Percentiles rank a stretch among this genome's conserved stretches.
Evolutionary conservation across 2,797 vertebrate species (phyloP).

Genomic region (Momotus momota): DNA sequence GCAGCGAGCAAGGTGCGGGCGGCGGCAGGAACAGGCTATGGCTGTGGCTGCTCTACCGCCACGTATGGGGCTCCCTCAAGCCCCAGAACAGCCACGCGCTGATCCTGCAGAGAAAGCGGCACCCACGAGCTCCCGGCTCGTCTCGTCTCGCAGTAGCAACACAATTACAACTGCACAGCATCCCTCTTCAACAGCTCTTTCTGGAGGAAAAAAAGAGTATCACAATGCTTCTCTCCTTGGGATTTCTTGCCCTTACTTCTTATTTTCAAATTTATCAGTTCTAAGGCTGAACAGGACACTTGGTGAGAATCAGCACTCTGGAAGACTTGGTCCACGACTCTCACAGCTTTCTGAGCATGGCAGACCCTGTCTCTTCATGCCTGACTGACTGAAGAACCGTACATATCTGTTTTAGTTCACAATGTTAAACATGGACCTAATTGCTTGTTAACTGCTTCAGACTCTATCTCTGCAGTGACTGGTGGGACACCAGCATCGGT

Average conservation of each 20-base stretch:
- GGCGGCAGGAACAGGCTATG: fast-evolving
- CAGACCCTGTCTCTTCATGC: neutral
- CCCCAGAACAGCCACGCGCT: fast-evolving
- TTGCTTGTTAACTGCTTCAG: conserved; percentile 30
- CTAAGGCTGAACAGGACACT: fast-evolving
- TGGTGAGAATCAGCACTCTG: neutral
- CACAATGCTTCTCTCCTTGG: neutral
- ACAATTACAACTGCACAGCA: neutral
- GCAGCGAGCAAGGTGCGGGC: neutral
- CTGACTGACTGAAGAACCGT: neutral
- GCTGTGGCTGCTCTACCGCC: neutral
- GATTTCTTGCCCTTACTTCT: neutral
- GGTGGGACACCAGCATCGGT: neutral
- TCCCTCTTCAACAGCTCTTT: neutral
- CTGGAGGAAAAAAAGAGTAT: neutral
- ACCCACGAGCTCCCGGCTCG: neutral
- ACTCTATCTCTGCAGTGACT: neutral
- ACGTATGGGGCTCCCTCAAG: fast-evolving
- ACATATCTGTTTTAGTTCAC: conserved; percentile 4
- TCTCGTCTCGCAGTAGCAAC: neutral
- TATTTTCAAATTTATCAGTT: neutral
- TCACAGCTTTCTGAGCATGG: neutral
- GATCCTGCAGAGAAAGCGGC: neutral
- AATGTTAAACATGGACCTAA: conserved; percentile 21
- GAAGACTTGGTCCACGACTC: neutral